Percentiles rank a stretch among this genome's conserved stretches.
Evolutionary conservation across 2,113 vertebrate genomes (phyloP).

Genomic region (Pedetes capensis): DNA sequence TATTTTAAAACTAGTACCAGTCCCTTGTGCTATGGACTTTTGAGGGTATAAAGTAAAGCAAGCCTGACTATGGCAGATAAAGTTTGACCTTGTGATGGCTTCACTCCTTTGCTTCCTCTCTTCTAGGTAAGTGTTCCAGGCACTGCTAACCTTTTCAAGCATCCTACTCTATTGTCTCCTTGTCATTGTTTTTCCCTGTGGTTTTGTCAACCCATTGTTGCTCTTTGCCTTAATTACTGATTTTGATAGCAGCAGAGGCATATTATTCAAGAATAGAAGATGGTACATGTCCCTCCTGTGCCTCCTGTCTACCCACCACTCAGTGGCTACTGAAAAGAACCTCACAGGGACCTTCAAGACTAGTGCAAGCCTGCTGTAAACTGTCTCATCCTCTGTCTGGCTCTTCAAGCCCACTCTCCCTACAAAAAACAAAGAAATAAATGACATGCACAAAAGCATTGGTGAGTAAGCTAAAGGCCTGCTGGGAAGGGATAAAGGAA

Average conservation of each 20-base stretch:
- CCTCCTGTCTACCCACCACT: not conserved
- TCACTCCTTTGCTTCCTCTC: not conserved
- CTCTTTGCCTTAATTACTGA: constrained; percentile 60
- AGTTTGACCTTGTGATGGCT: not conserved
- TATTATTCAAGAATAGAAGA: not conserved
- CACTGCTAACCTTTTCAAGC: not conserved
- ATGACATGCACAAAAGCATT: not conserved
- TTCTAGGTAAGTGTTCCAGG: not conserved
- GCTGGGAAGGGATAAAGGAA: not conserved
- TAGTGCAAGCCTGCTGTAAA: not conserved
- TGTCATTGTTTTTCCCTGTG: not conserved
- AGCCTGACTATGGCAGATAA: not conserved
- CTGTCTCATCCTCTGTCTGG: not conserved
- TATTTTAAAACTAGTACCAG: not conserved
- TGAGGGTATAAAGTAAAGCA: not conserved
- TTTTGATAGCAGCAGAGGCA: constrained; percentile 1
- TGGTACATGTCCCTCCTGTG: not conserved
- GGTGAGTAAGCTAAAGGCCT: not conserved
- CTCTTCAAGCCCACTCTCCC: not conserved
- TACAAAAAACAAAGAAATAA: not conserved
- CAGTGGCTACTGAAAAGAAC: constrained; percentile 13
- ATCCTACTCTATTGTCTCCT: not conserved
- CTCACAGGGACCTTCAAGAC: not conserved
- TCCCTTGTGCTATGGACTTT: not conserved
- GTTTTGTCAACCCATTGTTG: constrained; percentile 43